phyloP scores from a whole-genome alignment of 2,113 vertebrate species.

The Corapipo altera region DNA sequence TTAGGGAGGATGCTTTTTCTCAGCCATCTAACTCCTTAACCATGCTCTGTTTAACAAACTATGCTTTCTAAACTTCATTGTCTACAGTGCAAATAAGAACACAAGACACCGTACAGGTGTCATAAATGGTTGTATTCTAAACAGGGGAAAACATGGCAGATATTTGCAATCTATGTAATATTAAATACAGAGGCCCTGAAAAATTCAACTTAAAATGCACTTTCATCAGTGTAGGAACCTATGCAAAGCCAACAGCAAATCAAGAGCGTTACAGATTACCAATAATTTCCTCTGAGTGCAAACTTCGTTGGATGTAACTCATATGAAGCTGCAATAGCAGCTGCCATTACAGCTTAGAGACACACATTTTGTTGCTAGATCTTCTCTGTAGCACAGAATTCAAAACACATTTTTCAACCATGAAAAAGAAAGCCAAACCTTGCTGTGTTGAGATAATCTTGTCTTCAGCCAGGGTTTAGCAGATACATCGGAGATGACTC shows the following conservation, averaged over 20 bases:
- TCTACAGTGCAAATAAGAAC: background rate
- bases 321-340: rapidly evolving
- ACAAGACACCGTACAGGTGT: background rate
- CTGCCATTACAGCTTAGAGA: background rate
- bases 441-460: background rate
- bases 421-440: background rate
- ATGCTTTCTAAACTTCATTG: background rate
- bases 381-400: background rate
- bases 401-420: background rate
- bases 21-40: background rate
- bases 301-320: rapidly evolving
- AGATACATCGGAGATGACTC: background rate
- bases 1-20: background rate
- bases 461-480: background rate
- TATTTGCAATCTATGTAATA: background rate
- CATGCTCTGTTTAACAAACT: background rate
- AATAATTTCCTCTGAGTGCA: background rate
- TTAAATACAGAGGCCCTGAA: background rate
- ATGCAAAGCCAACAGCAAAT: background rate
- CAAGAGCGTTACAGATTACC: background rate
- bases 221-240: background rate
- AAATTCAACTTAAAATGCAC: background rate
- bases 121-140: background rate
- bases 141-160: background rate
- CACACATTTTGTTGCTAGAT: background rate